Evolutionary conservation across 2,797 vertebrate species (phyloP).

Genomic region (Thamnophis elegans): DNA sequence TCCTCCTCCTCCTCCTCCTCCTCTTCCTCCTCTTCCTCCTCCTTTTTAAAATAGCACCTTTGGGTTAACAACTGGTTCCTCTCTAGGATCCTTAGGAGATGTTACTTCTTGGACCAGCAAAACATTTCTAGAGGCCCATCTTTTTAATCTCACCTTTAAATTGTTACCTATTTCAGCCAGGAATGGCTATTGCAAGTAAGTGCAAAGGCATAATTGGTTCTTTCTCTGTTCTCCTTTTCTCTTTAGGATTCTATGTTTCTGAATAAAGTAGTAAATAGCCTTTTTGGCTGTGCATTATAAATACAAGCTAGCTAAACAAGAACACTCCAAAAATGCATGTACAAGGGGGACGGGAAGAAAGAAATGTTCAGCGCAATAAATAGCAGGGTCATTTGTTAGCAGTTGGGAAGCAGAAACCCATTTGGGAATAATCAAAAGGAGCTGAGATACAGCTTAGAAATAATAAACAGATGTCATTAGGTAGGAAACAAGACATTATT

Average conservation of each 20-base stretch:
- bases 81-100: neutral
- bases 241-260: neutral
- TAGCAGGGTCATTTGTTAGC: slow-evolving; percentile 19
- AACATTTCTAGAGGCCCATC: neutral
- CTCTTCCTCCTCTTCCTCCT: no score
- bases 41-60: neutral
- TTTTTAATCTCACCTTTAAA: neutral
- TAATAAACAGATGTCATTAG: slow-evolving; percentile 20
- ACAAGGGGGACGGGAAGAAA: slow-evolving; percentile 1
- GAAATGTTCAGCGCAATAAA: slow-evolving; percentile 34
- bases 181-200: neutral
- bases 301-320: neutral
- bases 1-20: no score
- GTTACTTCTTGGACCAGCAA: neutral
- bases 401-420: neutral
- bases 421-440: slow-evolving; percentile 21
- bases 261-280: neutral
- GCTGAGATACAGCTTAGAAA: slow-evolving; percentile 5
- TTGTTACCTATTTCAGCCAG: neutral
- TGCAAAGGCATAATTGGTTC: neutral
- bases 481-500: slow-evolving; percentile 31
- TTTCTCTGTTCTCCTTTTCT: neutral
- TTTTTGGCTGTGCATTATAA: neutral
- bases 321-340: neutral
- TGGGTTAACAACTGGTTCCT: neutral